Percentiles rank a stretch among this genome's conserved stretches.
Evolutionary conservation across 2,888 invertebrate genomes (phyloP).

Genomic region (Acleris sparsana): DNA sequence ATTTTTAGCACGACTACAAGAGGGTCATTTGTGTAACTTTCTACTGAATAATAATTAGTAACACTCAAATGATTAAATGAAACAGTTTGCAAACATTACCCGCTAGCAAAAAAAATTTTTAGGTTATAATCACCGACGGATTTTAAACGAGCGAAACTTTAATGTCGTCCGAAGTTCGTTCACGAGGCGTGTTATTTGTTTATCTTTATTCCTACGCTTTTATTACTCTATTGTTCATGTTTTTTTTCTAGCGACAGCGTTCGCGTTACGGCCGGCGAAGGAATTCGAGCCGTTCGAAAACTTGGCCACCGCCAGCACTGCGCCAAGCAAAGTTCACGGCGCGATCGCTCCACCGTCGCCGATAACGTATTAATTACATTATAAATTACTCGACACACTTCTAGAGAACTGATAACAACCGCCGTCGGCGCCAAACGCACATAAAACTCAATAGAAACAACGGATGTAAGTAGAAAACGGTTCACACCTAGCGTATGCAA

Average conservation of each 20-base stretch:
- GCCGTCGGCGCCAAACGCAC: conserved; percentile 63
- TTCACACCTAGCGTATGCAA: conserved; percentile 31
- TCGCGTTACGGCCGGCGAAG: conserved; percentile 31
- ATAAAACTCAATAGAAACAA: conserved; percentile 56
- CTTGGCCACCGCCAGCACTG: conserved; percentile 26
- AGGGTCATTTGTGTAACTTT: too few relatives aligned
- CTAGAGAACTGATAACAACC: conserved; percentile 67
- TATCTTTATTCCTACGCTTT: conserved; percentile 20
- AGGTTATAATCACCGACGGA: conserved; percentile 5
- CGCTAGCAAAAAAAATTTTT: conserved; percentile 1
- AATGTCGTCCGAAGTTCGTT: background rate
- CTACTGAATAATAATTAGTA: too few relatives aligned
- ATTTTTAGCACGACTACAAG: conserved; percentile 9
- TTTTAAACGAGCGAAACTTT: background rate
- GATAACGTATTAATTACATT: conserved; percentile 79
- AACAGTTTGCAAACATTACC: background rate
- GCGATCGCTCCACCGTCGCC: conserved; percentile 57
- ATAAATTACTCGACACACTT: conserved; percentile 79
- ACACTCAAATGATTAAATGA: too few relatives aligned
- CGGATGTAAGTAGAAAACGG: conserved; percentile 55
- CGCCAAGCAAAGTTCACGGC: conserved; percentile 63
- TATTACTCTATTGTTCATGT: conserved; percentile 32
- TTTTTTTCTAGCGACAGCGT: conserved; percentile 31
- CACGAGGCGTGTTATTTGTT: conserved; percentile 24
- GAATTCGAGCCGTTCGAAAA: conserved; percentile 36